Conservation (phyloP, 2,113 vertebrate species). For the Athene cunicularia region DNA sequence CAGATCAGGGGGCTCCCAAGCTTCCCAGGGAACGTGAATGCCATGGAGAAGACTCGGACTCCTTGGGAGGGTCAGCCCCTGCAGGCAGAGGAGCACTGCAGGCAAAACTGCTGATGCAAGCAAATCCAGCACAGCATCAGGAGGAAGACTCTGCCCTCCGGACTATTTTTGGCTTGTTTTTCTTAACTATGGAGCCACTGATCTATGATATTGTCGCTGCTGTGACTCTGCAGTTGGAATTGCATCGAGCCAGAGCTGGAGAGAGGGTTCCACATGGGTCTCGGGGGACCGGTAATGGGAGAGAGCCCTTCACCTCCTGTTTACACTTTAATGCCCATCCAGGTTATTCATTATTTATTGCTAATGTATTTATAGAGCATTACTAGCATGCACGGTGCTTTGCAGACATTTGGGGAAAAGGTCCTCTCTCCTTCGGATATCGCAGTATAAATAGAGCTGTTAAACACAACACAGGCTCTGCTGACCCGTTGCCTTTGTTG, state of each 20-base stretch:
- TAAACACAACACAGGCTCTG: not conserved
- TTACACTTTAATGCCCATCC: slow-evolving; percentile 56
- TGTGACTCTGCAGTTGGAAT: slow-evolving; percentile 44
- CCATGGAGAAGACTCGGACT: not conserved
- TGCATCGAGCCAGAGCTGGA: not conserved
- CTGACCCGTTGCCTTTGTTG: not conserved
- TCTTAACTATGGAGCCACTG: slow-evolving; percentile 21
- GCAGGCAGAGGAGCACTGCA: not conserved
- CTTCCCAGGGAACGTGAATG: not conserved
- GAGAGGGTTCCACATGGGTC: not conserved
- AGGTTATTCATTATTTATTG: slow-evolving; percentile 64
- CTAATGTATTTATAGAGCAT: slow-evolving; percentile 58
- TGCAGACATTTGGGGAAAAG: not conserved
- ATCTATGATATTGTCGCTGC: slow-evolving; percentile 38
- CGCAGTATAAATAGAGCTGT: not conserved
- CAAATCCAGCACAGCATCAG: fast-evolving
- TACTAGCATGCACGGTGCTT: not conserved
- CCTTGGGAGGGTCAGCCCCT: not conserved
- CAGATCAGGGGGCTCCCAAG: not conserved
- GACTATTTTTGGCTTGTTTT: slow-evolving; percentile 47
- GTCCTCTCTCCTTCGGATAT: not conserved
- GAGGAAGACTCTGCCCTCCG: not conserved
- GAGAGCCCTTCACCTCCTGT: slow-evolving; percentile 58
- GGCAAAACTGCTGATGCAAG: not conserved
- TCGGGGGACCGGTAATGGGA: slow-evolving; percentile 35